Conservation (phyloP, 1,140 invertebrate species). For the Zaprionus vittiger region DNA sequence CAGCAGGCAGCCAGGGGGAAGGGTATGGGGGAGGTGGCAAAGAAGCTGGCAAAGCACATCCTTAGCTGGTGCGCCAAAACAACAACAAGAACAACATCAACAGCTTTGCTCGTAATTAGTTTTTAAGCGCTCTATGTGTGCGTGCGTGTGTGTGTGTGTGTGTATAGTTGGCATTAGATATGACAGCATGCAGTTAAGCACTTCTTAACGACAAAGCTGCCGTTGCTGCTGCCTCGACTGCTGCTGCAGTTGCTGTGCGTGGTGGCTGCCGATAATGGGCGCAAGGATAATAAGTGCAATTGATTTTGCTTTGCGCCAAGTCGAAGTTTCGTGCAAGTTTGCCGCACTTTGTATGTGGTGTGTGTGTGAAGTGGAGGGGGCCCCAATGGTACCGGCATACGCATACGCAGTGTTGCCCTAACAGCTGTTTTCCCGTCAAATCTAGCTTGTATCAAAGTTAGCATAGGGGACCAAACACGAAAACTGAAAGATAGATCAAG, state of each 20-base stretch:
- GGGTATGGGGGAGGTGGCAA: background rate
- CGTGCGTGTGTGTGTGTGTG: conserved; percentile 40
- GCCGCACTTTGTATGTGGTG: background rate
- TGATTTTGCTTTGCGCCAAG: conserved; percentile 71
- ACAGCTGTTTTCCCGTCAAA: too few species aligned
- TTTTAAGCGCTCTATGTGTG: conserved; percentile 65
- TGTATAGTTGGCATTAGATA: conserved; percentile 61
- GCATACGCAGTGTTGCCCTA: background rate
- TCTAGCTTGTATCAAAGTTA: too few species aligned
- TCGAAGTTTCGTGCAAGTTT: conserved; percentile 43
- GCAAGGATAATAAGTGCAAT: conserved; percentile 64
- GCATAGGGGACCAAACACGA: too few species aligned
- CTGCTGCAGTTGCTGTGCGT: conserved; percentile 22
- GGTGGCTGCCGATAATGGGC: conserved; percentile 69
- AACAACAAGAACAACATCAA: conserved; percentile 50
- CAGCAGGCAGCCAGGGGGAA: background rate
- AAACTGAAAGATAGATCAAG: too few species aligned
- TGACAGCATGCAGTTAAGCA: conserved; percentile 79
- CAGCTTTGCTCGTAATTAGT: conserved; percentile 82
- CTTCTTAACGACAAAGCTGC: conserved; percentile 69
- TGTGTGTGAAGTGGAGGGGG: background rate
- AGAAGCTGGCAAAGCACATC: conserved; percentile 1
- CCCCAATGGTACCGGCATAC: background rate
- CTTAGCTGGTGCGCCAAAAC: conserved; percentile 5
- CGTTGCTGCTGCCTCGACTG: conserved; percentile 20